A percentile compares a stretch with the other conserved stretches of the same genome.
Conservation (phyloP, 2,797 vertebrate genomes). For the Anguilla marmorata region DNA sequence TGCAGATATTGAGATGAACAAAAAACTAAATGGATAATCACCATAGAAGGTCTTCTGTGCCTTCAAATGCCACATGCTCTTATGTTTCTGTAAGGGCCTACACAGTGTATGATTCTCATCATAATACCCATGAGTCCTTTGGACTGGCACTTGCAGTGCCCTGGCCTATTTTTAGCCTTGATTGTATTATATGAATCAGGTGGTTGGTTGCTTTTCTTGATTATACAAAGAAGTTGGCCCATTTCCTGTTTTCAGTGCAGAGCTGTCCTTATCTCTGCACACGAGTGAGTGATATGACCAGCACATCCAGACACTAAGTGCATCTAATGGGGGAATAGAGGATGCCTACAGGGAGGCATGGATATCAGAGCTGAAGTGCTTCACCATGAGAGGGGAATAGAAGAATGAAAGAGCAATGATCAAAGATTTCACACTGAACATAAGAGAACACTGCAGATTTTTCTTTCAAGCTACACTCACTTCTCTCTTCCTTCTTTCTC, state of each 20-base stretch:
- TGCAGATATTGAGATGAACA: background rate
- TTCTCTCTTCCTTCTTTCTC: background rate
- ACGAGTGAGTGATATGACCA: constrained; percentile 4
- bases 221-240: constrained; percentile 14
- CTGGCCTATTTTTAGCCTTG: background rate
- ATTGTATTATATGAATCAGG: background rate
- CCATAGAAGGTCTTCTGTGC: background rate
- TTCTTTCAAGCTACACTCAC: background rate
- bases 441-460: background rate
- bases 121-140: background rate
- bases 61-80: background rate
- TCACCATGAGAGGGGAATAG: background rate
- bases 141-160: background rate
- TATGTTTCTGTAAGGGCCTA: background rate
- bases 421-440: background rate
- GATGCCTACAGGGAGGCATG: background rate
- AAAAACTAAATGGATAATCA: background rate
- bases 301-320: constrained; percentile 1
- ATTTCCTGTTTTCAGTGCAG: background rate
- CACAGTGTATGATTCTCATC: background rate
- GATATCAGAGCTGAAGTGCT: background rate
- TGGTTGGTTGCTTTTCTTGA: background rate
- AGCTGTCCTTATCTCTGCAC: constrained; percentile 8
- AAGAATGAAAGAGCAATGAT: background rate
- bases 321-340: background rate